phyloP scores from a whole-genome alignment of 2,888 invertebrate genomes.

The Euclidia mi region DNA sequence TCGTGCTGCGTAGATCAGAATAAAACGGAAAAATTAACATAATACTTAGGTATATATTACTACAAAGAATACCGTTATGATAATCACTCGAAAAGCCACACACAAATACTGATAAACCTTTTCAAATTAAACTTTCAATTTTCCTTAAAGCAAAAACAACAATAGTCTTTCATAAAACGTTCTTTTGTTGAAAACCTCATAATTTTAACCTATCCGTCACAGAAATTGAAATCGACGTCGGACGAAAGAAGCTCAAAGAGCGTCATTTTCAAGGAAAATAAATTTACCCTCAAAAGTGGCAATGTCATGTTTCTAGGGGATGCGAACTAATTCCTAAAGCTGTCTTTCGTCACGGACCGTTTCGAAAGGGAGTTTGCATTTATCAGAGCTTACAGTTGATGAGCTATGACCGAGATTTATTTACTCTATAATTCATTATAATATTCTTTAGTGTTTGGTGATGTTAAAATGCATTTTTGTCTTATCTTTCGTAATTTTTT shows the following conservation, averaged over 20 bases:
- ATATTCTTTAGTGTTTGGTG: neutral
- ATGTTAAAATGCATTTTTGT: neutral
- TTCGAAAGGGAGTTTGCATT: conserved; percentile 21
- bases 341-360: conserved; percentile 3
- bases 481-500: no score
- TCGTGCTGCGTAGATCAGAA: no score
- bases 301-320: conserved; percentile 54
- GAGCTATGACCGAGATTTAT: conserved; percentile 18
- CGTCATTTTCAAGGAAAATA: conserved; percentile 36
- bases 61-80: no score
- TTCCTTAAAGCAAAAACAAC: conserved; percentile 1
- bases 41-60: no score
- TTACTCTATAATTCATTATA: conserved; percentile 8
- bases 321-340: conserved; percentile 32
- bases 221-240: conserved; percentile 39
- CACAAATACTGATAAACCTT: no score
- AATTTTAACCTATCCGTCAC: conserved; percentile 19
- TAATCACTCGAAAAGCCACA: no score
- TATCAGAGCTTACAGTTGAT: conserved; percentile 33
- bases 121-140: neutral
- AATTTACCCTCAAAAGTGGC: conserved; percentile 41
- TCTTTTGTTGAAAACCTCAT: conserved; percentile 28
- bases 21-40: no score
- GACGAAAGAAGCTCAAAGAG: conserved; percentile 26
- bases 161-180: conserved; percentile 2